phyloP scores from a whole-genome alignment of 2,888 invertebrate genomes.

The Subacronicta megacephala region DNA sequence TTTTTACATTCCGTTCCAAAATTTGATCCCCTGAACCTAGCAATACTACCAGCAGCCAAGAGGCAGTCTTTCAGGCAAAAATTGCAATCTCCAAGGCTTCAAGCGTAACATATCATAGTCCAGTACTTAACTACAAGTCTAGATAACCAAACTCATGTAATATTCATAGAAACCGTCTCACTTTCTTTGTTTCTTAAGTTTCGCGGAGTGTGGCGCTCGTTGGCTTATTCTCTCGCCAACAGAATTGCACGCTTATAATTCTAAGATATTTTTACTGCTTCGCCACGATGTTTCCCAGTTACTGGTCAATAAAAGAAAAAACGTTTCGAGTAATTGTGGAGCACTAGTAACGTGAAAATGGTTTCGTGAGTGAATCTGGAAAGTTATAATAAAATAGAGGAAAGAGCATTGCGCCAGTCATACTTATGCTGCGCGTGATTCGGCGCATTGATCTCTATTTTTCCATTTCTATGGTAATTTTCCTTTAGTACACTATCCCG shows the following conservation, averaged over 20 bases:
- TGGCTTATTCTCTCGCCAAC: constrained; percentile 39
- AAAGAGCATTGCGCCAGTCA: not conserved
- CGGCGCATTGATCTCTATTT: no score
- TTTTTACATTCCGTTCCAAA: no score
- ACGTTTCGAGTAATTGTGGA: constrained; percentile 25
- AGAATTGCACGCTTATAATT: constrained; percentile 51
- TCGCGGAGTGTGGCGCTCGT: constrained; percentile 24
- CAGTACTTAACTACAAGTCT: constrained; percentile 28
- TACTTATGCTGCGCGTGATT: no score
- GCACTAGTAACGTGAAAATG: constrained; percentile 20
- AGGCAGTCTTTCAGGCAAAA: no score
- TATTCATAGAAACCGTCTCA: constrained; percentile 42
- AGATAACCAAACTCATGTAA: constrained; percentile 33
- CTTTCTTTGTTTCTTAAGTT: constrained; percentile 51
- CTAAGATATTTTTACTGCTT: constrained; percentile 48
- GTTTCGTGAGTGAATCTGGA: constrained; percentile 34
- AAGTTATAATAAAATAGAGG: not conserved
- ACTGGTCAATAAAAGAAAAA: constrained; percentile 32
- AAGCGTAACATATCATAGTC: constrained; percentile 7
- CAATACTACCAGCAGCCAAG: no score
- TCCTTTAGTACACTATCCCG: no score
- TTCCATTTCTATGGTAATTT: no score
- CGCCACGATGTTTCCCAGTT: constrained; percentile 35
- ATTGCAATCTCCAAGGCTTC: constrained; percentile 3
- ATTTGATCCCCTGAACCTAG: no score